Base-by-base conservation (phyloP, 2,797 vertebrate species). In the Centroberyx gerrardi region DNA sequence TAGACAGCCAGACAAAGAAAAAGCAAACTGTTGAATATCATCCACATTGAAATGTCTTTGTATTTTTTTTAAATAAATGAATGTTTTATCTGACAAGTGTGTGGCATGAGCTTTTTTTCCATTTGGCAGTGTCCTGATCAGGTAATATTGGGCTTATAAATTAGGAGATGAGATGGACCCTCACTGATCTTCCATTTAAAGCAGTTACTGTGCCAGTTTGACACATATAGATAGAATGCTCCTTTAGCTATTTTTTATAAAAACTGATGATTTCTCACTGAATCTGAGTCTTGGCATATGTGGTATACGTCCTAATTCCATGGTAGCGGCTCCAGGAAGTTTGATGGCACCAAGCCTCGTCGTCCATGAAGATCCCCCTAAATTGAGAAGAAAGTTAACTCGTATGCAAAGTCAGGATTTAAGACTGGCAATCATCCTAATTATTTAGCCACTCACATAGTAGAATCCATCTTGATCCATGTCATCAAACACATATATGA, bases 381-480 rank as follows among this genome's bases (percentile, higher is more conserved):
- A 69, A 88, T 88, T 36, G 14, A 78, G 10, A 78, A 27, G 0
- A 70, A 70, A 70, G 14, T 66, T 51, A 53, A 67, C n/a, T 8
- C 48, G 2, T 53, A 9, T 59, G 29, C 14, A 62, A 36, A 58
- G 13, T 6, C 17, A 15, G 33, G 27, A 42, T 61, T 18, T 15
- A 53, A 56, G 53, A 55, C 2, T 1, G n/a, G 2, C 0, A 59
- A 3, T 13, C 1, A 17, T 10, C 7, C 18, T n/a, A 49, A 14
- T 2, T 38, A 27, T 36, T 55, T 8, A 78, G 28, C 54, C 60
- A 89, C 97, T 97, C 87, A 99, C 98, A 40, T 94, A 96, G 89
- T 97, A 99, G 94, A 99, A 99, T 10, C 98, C 97, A 51, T 99
- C 97, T 49, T 95, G 94, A 3, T 99, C 97, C 97, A 98, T 97